Percentiles rank a stretch among this genome's conserved stretches.
Conservation (phyloP, 1,140 invertebrate species). For the Acromyrmex heyeri region DNA sequence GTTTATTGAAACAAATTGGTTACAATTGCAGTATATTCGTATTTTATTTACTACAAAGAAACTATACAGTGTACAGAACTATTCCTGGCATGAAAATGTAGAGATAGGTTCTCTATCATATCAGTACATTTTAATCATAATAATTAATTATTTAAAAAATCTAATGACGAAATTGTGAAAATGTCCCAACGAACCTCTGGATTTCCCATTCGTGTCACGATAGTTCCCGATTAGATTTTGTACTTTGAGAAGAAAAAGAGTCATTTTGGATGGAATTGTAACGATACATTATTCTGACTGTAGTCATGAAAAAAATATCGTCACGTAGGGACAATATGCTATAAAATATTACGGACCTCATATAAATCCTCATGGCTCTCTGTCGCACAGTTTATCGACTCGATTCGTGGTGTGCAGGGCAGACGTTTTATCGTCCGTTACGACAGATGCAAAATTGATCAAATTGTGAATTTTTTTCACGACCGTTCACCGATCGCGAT, state of each 20-base stretch:
- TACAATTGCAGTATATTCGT: too few relatives aligned
- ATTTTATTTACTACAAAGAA: too few relatives aligned
- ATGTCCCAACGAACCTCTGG: too few relatives aligned
- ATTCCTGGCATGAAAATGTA: too few relatives aligned
- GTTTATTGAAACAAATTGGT: too few relatives aligned
- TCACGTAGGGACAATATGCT: constrained; percentile 43
- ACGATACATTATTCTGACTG: constrained; percentile 39
- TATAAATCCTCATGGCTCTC: constrained; percentile 60
- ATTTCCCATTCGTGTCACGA: not conserved
- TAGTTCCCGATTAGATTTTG: not conserved
- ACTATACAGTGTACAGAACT: too few relatives aligned
- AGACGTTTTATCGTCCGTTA: constrained; percentile 64
- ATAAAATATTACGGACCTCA: constrained; percentile 70
- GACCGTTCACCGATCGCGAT: constrained; percentile 38
- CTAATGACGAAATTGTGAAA: too few relatives aligned
- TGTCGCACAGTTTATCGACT: constrained; percentile 60
- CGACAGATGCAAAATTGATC: constrained; percentile 62
- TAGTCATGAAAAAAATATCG: constrained; percentile 17
- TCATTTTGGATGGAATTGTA: not conserved
- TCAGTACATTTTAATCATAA: too few relatives aligned
- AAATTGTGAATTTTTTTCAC: constrained; percentile 60
- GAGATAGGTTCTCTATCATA: too few relatives aligned
- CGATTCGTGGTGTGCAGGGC: not conserved
- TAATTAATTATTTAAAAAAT: too few relatives aligned
- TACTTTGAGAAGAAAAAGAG: not conserved